phyloP scores from a whole-genome alignment of 2,113 vertebrate species.

The Manacus vitellinus region DNA sequence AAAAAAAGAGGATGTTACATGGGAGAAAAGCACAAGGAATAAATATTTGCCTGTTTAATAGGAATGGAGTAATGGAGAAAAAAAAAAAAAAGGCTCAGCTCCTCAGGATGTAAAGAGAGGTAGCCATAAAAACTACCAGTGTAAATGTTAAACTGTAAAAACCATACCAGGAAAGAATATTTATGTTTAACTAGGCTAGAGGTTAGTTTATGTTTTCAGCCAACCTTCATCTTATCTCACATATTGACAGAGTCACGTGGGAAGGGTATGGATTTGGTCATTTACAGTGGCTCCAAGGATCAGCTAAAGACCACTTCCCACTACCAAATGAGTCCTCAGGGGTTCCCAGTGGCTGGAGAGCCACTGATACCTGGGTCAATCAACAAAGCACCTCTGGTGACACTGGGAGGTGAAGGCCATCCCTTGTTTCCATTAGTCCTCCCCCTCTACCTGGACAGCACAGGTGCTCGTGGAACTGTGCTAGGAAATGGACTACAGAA shows the following conservation, averaged over 20 bases:
- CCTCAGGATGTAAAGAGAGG: background rate
- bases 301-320: background rate
- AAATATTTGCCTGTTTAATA: background rate
- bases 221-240: background rate
- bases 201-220: background rate
- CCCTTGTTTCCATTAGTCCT: background rate
- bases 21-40: background rate
- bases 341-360: rapidly evolving
- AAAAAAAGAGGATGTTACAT: background rate
- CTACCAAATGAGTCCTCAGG: background rate
- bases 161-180: background rate
- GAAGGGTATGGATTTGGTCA: background rate
- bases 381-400: background rate
- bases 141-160: background rate
- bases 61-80: background rate
- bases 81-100: background rate
- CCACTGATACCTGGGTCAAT: rapidly evolving
- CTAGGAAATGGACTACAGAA: background rate
- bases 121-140: background rate
- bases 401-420: background rate
- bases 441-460: background rate
- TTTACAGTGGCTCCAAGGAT: background rate
- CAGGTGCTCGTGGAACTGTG: rapidly evolving
- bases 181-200: background rate
- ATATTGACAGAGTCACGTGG: background rate